Base-by-base conservation (phyloP, 2,888 invertebrate species). In the Drosophila emarginata region DNA sequence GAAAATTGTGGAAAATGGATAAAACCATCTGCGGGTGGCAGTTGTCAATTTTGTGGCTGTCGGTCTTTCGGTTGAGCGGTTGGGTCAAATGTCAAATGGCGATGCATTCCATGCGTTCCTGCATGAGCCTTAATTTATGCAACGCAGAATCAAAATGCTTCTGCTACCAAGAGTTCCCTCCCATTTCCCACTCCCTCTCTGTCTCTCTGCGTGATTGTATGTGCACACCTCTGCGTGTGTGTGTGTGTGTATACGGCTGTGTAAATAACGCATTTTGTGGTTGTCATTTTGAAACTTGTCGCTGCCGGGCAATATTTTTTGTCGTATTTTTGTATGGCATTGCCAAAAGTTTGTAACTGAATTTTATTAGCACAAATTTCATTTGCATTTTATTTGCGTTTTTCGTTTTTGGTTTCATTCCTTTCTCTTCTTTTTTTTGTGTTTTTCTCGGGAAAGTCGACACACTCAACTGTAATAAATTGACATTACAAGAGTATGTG, bases 281-380 rank as follows among this genome's bases (percentile, higher is more conserved):
- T 56, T 58, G 73, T 65, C 70, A 64, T 70, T 70, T 70, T 76
- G 61, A 69, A 62, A 54, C 37, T 64, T 71, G 70, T 37, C 40
- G 40, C 54, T 63, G 63, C 53, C 66, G 63, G 40, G 76, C 32
- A 66, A 70, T 60, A 65, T 64, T 75, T 69, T 66, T 67, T 32
- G 9, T 70, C 61, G 56, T 70, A 69, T 64, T 61, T 54, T 72
- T 53, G 63, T 61, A 72, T 64, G 68, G 52, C 67, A 74, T 76
- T 69, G 84, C 59, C 63, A 50, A 75, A 87, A 72, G 54, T 84
- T 80, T 74, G 70, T 72, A 87, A 87, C 88, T 83, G 82, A 82
- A 86, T 86, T 87, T 83, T 88, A 88, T 86, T 83, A 83, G 86
- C 80, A 70, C 60, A 75, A 87, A 86, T 82, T 78, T 80, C 76